Evolutionary conservation across 92 coral and sea anemone genomes (phyloP).

Genomic region (Ricordea florida): DNA sequence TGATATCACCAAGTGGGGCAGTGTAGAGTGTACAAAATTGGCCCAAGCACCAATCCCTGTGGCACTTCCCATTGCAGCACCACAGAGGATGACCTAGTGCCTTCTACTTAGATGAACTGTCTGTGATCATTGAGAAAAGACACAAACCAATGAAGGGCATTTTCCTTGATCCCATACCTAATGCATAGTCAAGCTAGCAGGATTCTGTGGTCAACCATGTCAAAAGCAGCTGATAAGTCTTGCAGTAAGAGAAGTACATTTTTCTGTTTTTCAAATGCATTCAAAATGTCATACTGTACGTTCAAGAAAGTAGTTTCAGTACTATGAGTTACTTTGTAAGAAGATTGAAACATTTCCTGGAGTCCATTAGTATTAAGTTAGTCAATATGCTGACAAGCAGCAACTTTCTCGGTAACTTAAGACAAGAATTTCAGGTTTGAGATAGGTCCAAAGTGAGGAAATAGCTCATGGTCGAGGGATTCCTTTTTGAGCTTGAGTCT

Average conservation of each 20-base stretch:
- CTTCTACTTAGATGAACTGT: conserved; percentile 29
- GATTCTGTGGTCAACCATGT: neutral
- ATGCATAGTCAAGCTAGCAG: conserved; percentile 4
- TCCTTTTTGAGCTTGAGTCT: conserved; percentile 47
- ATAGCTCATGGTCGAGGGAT: conserved; percentile 23
- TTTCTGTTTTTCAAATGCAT: neutral
- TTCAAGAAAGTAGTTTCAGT: conserved; percentile 16
- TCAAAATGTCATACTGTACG: conserved; percentile 13
- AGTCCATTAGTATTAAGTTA: conserved; percentile 24
- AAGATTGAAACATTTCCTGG: conserved; percentile 26
- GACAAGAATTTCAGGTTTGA: conserved; percentile 19
- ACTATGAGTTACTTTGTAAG: conserved; percentile 17
- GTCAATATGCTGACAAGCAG: conserved; percentile 4
- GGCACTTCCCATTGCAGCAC: conserved; percentile 24
- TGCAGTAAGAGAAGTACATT: too few species aligned
- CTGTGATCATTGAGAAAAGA: conserved; percentile 12
- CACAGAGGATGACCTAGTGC: neutral
- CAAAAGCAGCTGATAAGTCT: neutral
- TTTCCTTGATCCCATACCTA: conserved; percentile 36
- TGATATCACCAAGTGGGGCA: too few species aligned
- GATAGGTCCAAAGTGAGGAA: conserved; percentile 37
- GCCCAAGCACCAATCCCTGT: too few species aligned
- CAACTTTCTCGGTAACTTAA: conserved; percentile 21
- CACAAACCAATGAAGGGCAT: conserved; percentile 33
- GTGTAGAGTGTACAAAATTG: too few species aligned